phyloP scores from a whole-genome alignment of 2,888 invertebrate genomes.

The Bibio marci region DNA sequence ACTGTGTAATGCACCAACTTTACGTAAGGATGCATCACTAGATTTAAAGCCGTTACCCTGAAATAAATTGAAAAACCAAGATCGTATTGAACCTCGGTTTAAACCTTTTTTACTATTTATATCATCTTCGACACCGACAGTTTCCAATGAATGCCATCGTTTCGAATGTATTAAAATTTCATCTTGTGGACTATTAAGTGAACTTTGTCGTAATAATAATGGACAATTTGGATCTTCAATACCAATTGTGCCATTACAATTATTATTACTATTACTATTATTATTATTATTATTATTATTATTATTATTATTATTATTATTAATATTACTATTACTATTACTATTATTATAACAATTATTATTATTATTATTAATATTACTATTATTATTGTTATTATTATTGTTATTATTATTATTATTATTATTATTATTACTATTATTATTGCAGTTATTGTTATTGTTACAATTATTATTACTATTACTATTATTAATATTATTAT shows the following conservation, averaged over 20 bases:
- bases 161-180: constrained; percentile 37
- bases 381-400: constrained; percentile 14
- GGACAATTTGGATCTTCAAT: constrained; percentile 24
- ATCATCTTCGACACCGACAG: constrained; percentile 30
- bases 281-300: neutral
- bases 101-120: constrained; percentile 25
- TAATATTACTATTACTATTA: neutral
- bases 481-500: constrained; percentile 19
- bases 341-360: no score
- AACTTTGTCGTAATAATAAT: constrained; percentile 25
- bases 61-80: constrained; percentile 59
- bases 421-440: constrained; percentile 6
- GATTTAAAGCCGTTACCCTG: constrained; percentile 52
- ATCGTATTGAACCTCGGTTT: constrained; percentile 44
- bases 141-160: constrained; percentile 66
- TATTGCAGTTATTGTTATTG: neutral
- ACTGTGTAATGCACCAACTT: constrained; percentile 22
- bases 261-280: constrained; percentile 12
- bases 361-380: constrained; percentile 18
- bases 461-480: neutral
- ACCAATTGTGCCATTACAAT: constrained; percentile 27
- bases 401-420: constrained; percentile 6
- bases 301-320: neutral
- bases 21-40: constrained; percentile 29
- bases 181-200: constrained; percentile 22